These are phyloP conservation scores for Protaetia brevitarsis DNA, from an alignment of 1,140 invertebrate species.

Conservation along the genomic window DNA sequence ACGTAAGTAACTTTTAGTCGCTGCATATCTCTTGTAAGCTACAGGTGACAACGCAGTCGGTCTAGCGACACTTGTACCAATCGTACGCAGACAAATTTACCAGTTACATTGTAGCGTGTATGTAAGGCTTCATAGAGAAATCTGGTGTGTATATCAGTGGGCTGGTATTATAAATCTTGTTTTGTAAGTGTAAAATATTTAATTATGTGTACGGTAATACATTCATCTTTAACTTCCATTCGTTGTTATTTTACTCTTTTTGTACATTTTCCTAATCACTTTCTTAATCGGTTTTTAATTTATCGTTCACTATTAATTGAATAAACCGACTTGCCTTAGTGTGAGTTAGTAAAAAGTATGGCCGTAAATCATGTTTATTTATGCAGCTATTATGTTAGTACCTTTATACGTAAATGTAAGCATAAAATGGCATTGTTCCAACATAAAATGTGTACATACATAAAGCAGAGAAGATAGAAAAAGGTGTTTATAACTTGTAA, in stretches of 20 bases:
- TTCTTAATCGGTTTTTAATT: neutral
- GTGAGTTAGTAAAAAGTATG: neutral
- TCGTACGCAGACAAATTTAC: neutral
- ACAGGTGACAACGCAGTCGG: neutral
- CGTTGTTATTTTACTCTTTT: neutral
- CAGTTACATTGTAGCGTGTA: neutral
- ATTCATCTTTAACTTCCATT: neutral
- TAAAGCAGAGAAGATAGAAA: too few relatives aligned
- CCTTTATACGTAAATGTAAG: too few relatives aligned
- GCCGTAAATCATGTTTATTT: neutral
- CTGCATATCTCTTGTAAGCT: neutral
- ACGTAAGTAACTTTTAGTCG: neutral
- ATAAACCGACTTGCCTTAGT: neutral
- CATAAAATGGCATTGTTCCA: too few relatives aligned
- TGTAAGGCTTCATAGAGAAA: neutral
- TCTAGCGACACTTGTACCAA: neutral
- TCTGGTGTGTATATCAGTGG: too few relatives aligned
- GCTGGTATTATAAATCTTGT: neutral
- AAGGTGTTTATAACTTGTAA: too few relatives aligned
- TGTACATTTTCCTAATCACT: neutral
- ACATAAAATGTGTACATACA: too few relatives aligned
- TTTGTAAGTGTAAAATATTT: conserved; percentile 11
- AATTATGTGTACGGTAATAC: neutral
- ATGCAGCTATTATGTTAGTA: too few relatives aligned
- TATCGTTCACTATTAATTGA: neutral